Evolutionary conservation across 1,140 invertebrate species (phyloP), one percentile per base, ranked within the genome.

Genomic region (Lepidurus couesii): DNA sequence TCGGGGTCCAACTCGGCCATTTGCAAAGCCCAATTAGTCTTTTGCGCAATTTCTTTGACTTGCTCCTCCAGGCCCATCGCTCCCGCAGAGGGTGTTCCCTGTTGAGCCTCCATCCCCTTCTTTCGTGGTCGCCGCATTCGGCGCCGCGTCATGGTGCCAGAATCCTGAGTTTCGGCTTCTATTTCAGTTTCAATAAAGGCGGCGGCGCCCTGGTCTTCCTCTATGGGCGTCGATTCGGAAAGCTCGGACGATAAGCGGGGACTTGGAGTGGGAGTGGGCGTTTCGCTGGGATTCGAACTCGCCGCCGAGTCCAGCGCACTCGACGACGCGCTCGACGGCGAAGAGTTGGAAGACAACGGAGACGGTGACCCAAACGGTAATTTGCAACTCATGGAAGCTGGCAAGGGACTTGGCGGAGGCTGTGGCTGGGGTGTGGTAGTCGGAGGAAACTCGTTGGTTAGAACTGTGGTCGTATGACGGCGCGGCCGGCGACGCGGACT

Each of bases 391-490:
- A n/a, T 24, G 10, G 43, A 34, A 45, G 44, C 44, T 53, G 24
- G 21, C 44, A 24, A 16, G n/a, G 24, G 34, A 26, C 26, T 16
- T 73, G 53, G 53, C 4, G 24, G 53, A 24, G 24, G 5, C 42
- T 6, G 43, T 16, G 21, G 74, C 74, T 13, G 74, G 44, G 75
- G 44, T 47, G 53, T 45, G 76, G 76, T 34, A 11, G 65, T 42
- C 13, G 42, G 76, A 10, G 45, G 45, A 7, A 65, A 77, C 11
- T 77, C 76, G 24, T 77, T 42, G 24, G 44, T 76, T 44, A 44
- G 53, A 10, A 77, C 76, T 16, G 76, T 77, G 1, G 76, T 77
- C 16, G 76, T 77, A 45, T 77, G 78, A 80, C 65, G 76, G 43
- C 45, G 43, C 7, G 73, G 76, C 1, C 42, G 75, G 10, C 16